A percentile compares a stretch with the other conserved stretches of the same genome.
Conservation (phyloP, 2,888 invertebrate species). For the Melanostoma scalare region DNA sequence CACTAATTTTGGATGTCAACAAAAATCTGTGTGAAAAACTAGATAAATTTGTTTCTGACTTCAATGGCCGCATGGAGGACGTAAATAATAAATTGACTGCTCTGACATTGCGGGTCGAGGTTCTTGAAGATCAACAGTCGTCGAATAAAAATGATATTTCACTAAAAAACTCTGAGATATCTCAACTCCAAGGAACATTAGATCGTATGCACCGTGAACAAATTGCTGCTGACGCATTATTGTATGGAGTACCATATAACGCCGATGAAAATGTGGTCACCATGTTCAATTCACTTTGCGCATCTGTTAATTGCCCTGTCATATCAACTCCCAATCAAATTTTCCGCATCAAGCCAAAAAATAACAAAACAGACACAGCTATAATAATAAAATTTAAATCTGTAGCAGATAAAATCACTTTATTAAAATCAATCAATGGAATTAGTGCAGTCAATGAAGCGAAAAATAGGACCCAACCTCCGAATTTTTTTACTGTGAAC, state of each 20-base stretch:
- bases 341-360: background rate
- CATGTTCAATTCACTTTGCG: no score
- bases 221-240: background rate
- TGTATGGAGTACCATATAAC: no score
- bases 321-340: no score
- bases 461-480: no score
- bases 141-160: background rate
- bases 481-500: no score
- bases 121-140: background rate
- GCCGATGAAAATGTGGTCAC: no score
- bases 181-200: background rate
- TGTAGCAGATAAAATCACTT: conserved; percentile 4
- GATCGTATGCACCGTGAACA: conserved; percentile 3
- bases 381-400: background rate
- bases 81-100: background rate
- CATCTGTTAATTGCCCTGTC: no score
- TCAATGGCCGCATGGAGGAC: background rate
- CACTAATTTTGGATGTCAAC: no score
- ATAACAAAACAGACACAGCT: background rate
- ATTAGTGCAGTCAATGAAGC: no score
- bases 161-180: background rate
- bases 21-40: no score
- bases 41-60: no score
- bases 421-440: conserved; percentile 1
- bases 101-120: no score